Conservation (phyloP, 1,140 invertebrate genomes). For the Drosophila aff. region DNA sequence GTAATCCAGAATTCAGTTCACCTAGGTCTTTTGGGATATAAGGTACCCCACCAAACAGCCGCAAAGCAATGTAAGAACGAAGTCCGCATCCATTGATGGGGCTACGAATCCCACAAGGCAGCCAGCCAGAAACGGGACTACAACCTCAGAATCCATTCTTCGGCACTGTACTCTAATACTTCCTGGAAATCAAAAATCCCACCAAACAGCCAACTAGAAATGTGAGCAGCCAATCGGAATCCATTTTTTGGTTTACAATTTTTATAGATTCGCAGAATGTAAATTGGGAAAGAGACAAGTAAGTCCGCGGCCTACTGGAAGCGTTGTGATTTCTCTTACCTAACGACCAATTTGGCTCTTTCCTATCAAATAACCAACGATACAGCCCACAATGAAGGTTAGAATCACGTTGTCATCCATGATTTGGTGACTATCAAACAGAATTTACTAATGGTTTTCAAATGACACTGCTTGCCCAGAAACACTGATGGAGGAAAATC, state of each 20-base stretch:
- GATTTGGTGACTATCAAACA: not conserved
- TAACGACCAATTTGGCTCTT: not conserved
- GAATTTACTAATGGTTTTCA: not conserved
- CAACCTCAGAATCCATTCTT: slow-evolving; percentile 21
- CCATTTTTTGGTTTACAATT: slow-evolving; percentile 4
- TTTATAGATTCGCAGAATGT: not conserved
- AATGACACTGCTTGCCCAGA: slow-evolving; percentile 4
- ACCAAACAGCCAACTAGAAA: slow-evolving; percentile 51
- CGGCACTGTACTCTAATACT: not conserved
- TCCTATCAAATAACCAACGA: slow-evolving; percentile 55
- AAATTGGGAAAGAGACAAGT: not conserved
- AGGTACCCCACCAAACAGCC: not conserved
- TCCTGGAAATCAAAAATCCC: slow-evolving; percentile 43
- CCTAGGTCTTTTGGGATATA: not conserved
- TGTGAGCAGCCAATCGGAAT: slow-evolving; percentile 31
- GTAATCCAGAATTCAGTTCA: not conserved
- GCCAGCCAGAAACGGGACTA: slow-evolving; percentile 41
- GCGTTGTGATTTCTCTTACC: not conserved
- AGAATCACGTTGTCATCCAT: slow-evolving; percentile 43
- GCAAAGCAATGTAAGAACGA: not conserved
- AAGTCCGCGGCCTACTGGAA: slow-evolving; percentile 4
- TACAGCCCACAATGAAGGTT: slow-evolving; percentile 46
- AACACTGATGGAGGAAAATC: not conserved
- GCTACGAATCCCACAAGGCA: slow-evolving; percentile 39
- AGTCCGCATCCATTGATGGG: not conserved